Percentiles rank a stretch among this genome's conserved stretches.
Evolutionary conservation across 2,113 vertebrate species (phyloP).

Genomic region (Nettapus auritus): DNA sequence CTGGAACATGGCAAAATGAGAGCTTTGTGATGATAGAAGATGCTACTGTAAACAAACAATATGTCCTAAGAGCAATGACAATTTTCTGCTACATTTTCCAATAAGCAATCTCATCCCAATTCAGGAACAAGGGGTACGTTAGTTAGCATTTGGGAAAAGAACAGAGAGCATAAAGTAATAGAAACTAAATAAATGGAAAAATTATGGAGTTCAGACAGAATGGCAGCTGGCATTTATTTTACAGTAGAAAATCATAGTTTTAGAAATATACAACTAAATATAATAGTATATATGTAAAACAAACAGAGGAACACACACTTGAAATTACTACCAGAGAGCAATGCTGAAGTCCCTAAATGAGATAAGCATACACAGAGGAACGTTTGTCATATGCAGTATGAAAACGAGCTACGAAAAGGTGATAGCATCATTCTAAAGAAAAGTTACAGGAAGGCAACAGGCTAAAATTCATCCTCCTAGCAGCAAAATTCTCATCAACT

Average conservation of each 20-base stretch:
- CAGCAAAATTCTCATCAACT: neutral
- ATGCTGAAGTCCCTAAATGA: neutral
- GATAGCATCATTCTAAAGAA: neutral
- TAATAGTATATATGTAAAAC: neutral
- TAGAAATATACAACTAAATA: neutral
- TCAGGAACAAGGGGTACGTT: neutral
- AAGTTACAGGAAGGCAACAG: neutral
- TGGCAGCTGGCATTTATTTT: neutral
- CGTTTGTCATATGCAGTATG: rapidly evolving
- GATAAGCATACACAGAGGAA: neutral
- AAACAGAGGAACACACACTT: neutral
- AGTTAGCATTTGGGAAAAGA: neutral
- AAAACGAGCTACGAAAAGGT: neutral
- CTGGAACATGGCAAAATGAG: neutral
- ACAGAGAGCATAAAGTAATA: neutral
- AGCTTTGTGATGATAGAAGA: neutral
- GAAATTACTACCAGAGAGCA: neutral
- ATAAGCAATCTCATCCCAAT: neutral
- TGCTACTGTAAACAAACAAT: constrained; percentile 10
- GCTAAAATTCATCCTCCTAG: neutral
- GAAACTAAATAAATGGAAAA: neutral
- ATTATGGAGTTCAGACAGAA: neutral
- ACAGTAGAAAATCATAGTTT: neutral
- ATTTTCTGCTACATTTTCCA: constrained; percentile 30
- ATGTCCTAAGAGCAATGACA: neutral